Base-by-base conservation (phyloP, 2,113 vertebrate genomes). In the Charadrius vociferus region DNA sequence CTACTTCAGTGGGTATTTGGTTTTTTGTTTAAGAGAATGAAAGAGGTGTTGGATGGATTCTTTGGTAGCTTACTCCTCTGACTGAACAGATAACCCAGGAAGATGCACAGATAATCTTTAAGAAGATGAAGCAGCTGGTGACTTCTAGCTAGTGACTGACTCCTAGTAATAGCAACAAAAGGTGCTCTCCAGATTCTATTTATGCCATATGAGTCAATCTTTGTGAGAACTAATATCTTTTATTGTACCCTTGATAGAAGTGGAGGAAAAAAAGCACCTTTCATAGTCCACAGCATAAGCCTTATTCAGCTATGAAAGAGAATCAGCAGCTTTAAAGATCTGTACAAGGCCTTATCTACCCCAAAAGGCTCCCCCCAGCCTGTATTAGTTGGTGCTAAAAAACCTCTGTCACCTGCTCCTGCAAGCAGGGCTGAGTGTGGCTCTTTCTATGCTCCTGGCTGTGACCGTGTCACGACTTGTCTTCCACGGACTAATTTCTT, bases 1-100 rank as follows among this genome's bases (percentile, higher is more conserved):
- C 45, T 5, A 0, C 0, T 36, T 65, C 52, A 3, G 7, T 65
- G 17, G 5, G 9, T 47, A 47, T 23, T 58, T 7, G 22, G 3
- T 32, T 30, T 29, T 36, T 37, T 52, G 4, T 36, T 70, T 30
- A 50, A 86, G 45, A 36, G 24, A n/a, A 37, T n/a, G 3, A 52
- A 73, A 53, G 29, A 2, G 5, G 4, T 10, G 3, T 9, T 32
- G 13, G 18, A 23, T 20, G 14, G 8, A 2, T 27, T 23, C 36
- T 24, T 17, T 23, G 50, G 7, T 17, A 63, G 34, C 27, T 77
- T 32, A 20, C 5, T 23, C 11, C 47, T 85, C 52, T 4, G 11
- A 67, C 18, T 10, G 29, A 83, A 61, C 1, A 65, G 29, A 34
- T 37, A 82, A 12, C 17, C 1, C 52, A 77, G 27, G 10, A 34